These are phyloP conservation scores for Holcopasites calliopsidis DNA, from an alignment of 1,140 invertebrate genomes.

Conservation along the genomic window DNA sequence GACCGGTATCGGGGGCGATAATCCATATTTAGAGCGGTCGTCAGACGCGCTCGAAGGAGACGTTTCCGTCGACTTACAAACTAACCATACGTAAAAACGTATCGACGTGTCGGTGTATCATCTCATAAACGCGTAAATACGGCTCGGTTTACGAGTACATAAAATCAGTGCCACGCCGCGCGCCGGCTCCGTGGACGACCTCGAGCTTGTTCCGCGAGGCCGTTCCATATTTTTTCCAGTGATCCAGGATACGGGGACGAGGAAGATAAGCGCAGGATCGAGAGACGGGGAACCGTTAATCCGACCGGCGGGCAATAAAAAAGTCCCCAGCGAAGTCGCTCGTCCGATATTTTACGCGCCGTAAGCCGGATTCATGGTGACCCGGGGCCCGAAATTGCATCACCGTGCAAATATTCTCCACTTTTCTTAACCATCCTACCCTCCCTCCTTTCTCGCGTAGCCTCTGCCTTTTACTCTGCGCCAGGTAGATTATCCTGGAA, in stretches of 20 bases:
- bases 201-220: slow-evolving; percentile 46
- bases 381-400: slow-evolving; percentile 36
- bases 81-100: slow-evolving; percentile 19
- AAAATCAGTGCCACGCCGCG: slow-evolving; percentile 31
- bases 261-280: slow-evolving; percentile 44
- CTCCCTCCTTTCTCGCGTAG: not conserved
- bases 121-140: slow-evolving; percentile 49
- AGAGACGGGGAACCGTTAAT: slow-evolving; percentile 46
- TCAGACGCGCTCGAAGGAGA: not conserved
- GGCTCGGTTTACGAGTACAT: slow-evolving; percentile 40
- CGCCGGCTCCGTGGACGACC: slow-evolving; percentile 11
- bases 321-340: slow-evolving; percentile 37
- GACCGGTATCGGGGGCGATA: not conserved
- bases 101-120: slow-evolving; percentile 8
- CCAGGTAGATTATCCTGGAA: not conserved
- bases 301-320: slow-evolving; percentile 39
- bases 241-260: slow-evolving; percentile 40
- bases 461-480: not conserved
- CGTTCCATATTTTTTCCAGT: slow-evolving; percentile 44
- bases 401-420: slow-evolving; percentile 17
- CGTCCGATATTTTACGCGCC: slow-evolving; percentile 47
- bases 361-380: slow-evolving; percentile 41
- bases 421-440: not conserved
- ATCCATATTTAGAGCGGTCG: slow-evolving; percentile 29
- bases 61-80: slow-evolving; percentile 19